These are phyloP conservation scores for Masticophis lateralis DNA, from an alignment of 2,797 vertebrate genomes.

Conservation along the genomic window DNA sequence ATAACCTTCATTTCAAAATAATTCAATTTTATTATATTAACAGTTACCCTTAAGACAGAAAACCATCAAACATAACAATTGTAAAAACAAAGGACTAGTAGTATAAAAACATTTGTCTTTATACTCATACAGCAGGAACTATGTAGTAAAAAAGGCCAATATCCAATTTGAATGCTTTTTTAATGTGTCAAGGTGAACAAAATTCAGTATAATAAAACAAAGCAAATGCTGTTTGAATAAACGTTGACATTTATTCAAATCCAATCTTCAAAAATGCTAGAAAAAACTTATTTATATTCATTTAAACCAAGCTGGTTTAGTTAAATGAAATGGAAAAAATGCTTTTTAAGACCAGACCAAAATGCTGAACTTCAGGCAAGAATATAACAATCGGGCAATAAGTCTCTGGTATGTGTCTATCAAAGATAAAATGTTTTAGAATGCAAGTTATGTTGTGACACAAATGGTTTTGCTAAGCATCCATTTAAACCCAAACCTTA, in stretches of 20 bases:
- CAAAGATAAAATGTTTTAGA: background rate
- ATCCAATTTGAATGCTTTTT: background rate
- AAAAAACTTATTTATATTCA: background rate
- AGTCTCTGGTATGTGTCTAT: background rate
- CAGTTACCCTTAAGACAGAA: slow-evolving; percentile 21
- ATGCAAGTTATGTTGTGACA: background rate
- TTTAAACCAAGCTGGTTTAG: background rate
- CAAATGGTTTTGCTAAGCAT: background rate
- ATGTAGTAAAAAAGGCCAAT: background rate
- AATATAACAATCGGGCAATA: background rate
- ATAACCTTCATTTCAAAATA: slow-evolving; percentile 34
- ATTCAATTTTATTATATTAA: slow-evolving; percentile 32
- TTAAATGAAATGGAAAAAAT: background rate
- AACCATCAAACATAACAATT: background rate
- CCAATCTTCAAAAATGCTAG: background rate
- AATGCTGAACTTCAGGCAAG: background rate
- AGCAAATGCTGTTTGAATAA: background rate
- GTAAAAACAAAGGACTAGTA: slow-evolving; percentile 8
- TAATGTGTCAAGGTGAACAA: background rate
- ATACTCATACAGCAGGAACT: slow-evolving; percentile 8
- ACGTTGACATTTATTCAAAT: background rate
- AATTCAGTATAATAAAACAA: background rate
- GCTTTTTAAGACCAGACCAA: background rate
- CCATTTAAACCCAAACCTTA: background rate
- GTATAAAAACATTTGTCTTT: slow-evolving; percentile 27